Evolutionary conservation across 1,140 invertebrate species (phyloP), one percentile per base, ranked within the genome.

Genomic region (Amyelois transitella): DNA sequence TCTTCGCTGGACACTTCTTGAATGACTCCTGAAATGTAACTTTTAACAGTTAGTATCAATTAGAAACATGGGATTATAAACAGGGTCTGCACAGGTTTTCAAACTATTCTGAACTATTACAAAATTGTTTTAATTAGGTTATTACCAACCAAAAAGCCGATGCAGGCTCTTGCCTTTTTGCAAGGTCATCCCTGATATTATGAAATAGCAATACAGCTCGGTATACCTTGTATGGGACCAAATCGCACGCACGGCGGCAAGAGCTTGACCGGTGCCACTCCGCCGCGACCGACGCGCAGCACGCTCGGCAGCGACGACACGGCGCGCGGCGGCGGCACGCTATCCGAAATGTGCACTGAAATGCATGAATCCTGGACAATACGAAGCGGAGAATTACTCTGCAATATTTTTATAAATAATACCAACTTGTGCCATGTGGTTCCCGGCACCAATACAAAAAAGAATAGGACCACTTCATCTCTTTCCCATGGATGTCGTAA

Each of bases 151-250:
- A 28, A 8, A 28, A 28, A 28, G 12, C n/a, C n/a, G n/a, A n/a
- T n/a, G n/a, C n/a, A n/a, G n/a, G n/a, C n/a, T n/a, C n/a, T n/a
- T n/a, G n/a, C n/a, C n/a, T n/a, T n/a, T n/a, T n/a, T n/a, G n/a
- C n/a, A n/a, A n/a, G n/a, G n/a, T n/a, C n/a, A n/a, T n/a, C n/a
- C n/a, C n/a, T n/a, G n/a, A 32, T 32, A 6, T 32, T 10, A 4
- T 10, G 7, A 32, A 6, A 18, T 19, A 45, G 8, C 10, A 20
- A 48, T 20, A 19, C 8, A 19, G 21, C 2, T 2, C 6, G 18
- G 8, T 44, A 2, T 64, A 77, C 75, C 75, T 72, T 63, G 51
- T 17, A 77, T 49, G 22, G 75, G 75, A 2, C 75, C 75, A 54
- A 77, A 77, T 14, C 72, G 60, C 6, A 69, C 59, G 1, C 58